Conservation (phyloP, 2,888 invertebrate genomes). For the Spisula subtruncata region DNA sequence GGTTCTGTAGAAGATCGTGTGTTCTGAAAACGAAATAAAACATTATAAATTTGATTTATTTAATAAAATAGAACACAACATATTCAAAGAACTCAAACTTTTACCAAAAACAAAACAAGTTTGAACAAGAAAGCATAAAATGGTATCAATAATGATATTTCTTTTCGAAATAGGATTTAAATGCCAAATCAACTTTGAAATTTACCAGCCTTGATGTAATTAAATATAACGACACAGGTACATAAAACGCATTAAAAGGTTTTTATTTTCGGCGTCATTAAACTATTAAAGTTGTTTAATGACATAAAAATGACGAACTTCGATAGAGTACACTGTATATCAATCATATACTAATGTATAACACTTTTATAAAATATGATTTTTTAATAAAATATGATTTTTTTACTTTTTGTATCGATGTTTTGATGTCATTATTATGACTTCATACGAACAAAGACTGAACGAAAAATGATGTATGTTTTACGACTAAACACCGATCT, state of each 20-base stretch:
- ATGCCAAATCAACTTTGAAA: background rate
- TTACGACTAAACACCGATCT: background rate
- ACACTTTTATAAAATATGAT: background rate
- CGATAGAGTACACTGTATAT: background rate
- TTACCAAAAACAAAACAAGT: background rate
- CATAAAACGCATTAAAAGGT: background rate
- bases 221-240: background rate
- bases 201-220: background rate
- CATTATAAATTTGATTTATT: too few relatives aligned
- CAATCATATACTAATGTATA: background rate
- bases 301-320: background rate
- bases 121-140: background rate
- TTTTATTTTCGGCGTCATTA: slow-evolving; percentile 5
- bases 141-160: background rate
- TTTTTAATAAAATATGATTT: background rate
- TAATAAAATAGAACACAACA: background rate
- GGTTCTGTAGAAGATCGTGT: slow-evolving; percentile 1
- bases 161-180: slow-evolving; percentile 9
- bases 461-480: background rate
- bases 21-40: background rate
- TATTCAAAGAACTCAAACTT: background rate
- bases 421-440: background rate
- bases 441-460: too few relatives aligned
- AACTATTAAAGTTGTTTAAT: slow-evolving; percentile 7
- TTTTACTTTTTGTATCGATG: background rate